These are phyloP conservation scores for Hippopotamus amphibius DNA, from an alignment of 2,113 vertebrate species.

Conservation along the genomic window DNA sequence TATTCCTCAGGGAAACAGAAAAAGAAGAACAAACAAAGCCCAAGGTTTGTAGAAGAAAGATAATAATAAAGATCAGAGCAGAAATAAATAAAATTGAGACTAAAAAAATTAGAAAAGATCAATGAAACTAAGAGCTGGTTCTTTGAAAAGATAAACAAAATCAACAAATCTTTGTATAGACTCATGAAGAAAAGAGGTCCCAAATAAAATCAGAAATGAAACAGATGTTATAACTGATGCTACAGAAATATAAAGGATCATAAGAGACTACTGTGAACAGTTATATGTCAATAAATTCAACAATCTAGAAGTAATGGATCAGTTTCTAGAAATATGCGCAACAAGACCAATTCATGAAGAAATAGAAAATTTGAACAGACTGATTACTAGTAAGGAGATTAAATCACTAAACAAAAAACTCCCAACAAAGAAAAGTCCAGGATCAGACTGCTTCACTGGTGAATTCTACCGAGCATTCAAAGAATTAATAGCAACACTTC, in stretches of 20 bases:
- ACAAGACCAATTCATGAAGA: background rate
- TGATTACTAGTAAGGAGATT: background rate
- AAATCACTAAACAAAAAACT: background rate
- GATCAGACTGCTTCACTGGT: background rate
- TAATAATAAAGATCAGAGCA: background rate
- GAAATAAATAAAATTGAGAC: background rate
- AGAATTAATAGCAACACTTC: background rate
- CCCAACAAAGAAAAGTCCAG: background rate
- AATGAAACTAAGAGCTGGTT: background rate
- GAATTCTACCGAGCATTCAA: background rate
- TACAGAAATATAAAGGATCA: background rate
- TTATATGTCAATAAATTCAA: background rate
- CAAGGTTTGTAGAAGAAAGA: background rate
- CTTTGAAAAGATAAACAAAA: background rate
- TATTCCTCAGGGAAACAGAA: background rate
- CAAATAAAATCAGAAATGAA: background rate
- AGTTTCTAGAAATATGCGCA: background rate
- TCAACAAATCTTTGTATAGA: background rate
- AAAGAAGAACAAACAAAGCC: background rate
- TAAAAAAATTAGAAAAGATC: background rate
- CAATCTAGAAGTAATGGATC: background rate
- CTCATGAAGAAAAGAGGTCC: background rate
- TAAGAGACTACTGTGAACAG: background rate
- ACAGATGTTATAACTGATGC: background rate
- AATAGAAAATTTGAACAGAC: background rate